Base-by-base conservation (phyloP, 2,888 invertebrate species). In the Unio pictorum region DNA sequence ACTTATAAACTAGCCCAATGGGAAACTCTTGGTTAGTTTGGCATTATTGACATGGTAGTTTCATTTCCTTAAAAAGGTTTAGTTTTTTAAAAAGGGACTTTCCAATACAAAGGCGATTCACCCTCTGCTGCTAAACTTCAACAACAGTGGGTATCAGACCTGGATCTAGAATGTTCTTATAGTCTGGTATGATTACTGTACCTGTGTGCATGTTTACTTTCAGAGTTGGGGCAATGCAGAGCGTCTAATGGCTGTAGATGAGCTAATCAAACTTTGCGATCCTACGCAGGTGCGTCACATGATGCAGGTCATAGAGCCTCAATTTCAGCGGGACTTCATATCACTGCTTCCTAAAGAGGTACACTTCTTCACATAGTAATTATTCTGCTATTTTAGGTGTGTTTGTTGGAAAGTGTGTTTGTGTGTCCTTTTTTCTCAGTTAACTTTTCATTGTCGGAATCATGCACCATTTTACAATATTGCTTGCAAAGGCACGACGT, bases 281-380 rank as follows among this genome's bases (percentile, higher is more conserved):
- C 95, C 96, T 0, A 95, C 95, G 64, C 96, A 98, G 91, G 96
- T 98, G 8, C 94, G 98, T 54, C 96, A 98, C 90, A 95, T 99
- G 95, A 97, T 98, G 96, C 95, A 96, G 90, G 94, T 97, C 30
- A 99, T 99, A 77, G 98, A 99, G 90, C 99, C 99, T 0, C 95
- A 97, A 87, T 98, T 99, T 91, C 98, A 99, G 90, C 93, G 98
- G 66, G 99, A 99, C 90, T 99, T 99, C 89, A 98, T 99, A 86
- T 98, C 97, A 4, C 91, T 97, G 73, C 92, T 99, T 88, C 99
- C 99, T 20, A 95, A 96, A 91, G 99, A 99, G 91, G 93, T 93
- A 85, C 73, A 86, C 54, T 45, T 56, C 28, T 18, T 28, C 3
- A 60, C 58, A 20, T 28, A 45, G 45, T 15, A 45, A 15, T 45